Evolutionary conservation across 1,140 invertebrate genomes (phyloP).

Genomic region (Drosophila pandora): DNA sequence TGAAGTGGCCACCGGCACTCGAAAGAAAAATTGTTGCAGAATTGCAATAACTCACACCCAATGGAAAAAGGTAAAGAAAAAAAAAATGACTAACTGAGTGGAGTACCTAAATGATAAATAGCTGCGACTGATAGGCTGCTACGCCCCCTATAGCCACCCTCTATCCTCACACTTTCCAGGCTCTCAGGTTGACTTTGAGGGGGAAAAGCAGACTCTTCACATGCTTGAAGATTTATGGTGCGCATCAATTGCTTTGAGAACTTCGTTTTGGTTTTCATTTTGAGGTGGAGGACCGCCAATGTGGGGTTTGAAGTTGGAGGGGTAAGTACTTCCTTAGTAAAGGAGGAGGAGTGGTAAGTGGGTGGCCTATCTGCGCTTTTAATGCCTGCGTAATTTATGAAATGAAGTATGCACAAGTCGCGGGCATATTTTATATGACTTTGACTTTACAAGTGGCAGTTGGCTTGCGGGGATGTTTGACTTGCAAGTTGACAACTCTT

Average conservation of each 20-base stretch:
- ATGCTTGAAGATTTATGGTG: slow-evolving; percentile 76
- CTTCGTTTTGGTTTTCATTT: slow-evolving; percentile 13
- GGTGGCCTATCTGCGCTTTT: slow-evolving; percentile 65
- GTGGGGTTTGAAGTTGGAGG: not conserved
- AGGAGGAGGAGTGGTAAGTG: slow-evolving; percentile 15
- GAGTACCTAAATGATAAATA: slow-evolving; percentile 74
- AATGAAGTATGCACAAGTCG: slow-evolving; percentile 73
- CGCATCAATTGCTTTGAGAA: slow-evolving; percentile 71
- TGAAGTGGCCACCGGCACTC: slow-evolving; percentile 71
- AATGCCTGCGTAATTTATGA: slow-evolving; percentile 76
- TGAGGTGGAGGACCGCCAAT: not conserved
- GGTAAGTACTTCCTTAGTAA: not conserved
- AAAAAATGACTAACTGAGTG: slow-evolving; percentile 55
- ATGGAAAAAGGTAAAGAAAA: not conserved
- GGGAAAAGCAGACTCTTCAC: slow-evolving; percentile 47
- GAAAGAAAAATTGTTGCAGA: slow-evolving; percentile 76
- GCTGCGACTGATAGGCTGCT: slow-evolving; percentile 53
- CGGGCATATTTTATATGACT: slow-evolving; percentile 51
- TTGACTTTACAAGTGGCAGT: slow-evolving; percentile 42
- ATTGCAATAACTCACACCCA: slow-evolving; percentile 75
- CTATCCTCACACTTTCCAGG: slow-evolving; percentile 19
- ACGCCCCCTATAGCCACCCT: not conserved
- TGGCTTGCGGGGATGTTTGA: slow-evolving; percentile 21
- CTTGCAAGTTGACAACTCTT: slow-evolving; percentile 45
- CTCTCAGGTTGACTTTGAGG: slow-evolving; percentile 59